Evolutionary conservation across 2,113 vertebrate genomes (phyloP).

Genomic region (Tragelaphus imberbis): DNA sequence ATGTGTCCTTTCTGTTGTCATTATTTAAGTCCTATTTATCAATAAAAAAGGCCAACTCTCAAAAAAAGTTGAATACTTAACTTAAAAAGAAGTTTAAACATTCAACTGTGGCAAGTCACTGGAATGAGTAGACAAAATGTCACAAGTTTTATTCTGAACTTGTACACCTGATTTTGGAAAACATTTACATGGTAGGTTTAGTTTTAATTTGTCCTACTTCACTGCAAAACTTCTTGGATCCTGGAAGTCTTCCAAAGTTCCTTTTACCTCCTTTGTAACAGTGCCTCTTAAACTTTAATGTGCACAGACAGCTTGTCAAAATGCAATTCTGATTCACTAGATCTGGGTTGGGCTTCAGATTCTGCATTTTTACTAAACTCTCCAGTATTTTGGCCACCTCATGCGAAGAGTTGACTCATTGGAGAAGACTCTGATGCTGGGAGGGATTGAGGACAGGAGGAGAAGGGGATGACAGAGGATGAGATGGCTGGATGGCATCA

Average conservation of each 20-base stretch:
- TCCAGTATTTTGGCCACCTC: too few relatives aligned
- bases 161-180: not conserved
- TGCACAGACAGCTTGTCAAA: not conserved
- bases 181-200: not conserved
- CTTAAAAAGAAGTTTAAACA: not conserved
- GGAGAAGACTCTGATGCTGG: too few relatives aligned
- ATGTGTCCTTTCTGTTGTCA: not conserved
- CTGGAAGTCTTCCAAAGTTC: not conserved
- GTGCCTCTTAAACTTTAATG: not conserved
- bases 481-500: too few relatives aligned
- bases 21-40: not conserved
- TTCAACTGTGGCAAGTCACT: not conserved
- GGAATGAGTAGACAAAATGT: not conserved
- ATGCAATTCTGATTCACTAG: not conserved
- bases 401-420: too few relatives aligned
- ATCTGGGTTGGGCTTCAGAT: not conserved
- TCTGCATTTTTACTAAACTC: not conserved
- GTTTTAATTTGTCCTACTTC: not conserved
- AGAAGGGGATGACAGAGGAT: too few relatives aligned
- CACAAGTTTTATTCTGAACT: not conserved
- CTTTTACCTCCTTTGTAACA: not conserved
- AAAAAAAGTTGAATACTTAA: not conserved
- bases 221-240: not conserved
- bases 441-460: too few relatives aligned
- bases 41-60: not conserved